Base-by-base conservation (phyloP, 2,888 invertebrate genomes). In the Conomelus anceps region DNA sequence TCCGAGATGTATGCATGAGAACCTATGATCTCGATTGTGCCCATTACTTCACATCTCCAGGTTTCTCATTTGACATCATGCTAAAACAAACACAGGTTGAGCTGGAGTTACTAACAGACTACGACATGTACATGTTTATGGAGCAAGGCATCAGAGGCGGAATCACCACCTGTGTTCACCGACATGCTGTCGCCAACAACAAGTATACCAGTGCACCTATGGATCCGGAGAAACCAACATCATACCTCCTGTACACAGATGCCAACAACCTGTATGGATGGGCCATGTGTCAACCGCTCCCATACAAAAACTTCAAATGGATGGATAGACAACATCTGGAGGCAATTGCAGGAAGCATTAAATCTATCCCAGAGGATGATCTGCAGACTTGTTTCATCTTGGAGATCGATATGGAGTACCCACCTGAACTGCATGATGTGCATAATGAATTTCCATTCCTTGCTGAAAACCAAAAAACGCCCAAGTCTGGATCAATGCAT, bases 21-120 rank as follows among this genome's bases (percentile, higher is more conserved):
- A n/a, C n/a, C n/a, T n/a, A n/a, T n/a, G n/a, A n/a, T n/a, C n/a
- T n/a, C n/a, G n/a, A n/a, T n/a, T n/a, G n/a, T n/a, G n/a, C n/a
- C n/a, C n/a, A n/a, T n/a, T n/a, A n/a, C n/a, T n/a, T n/a, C n/a
- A n/a, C n/a, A n/a, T n/a, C n/a, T n/a, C n/a, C n/a, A n/a, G n/a
- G n/a, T n/a, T n/a, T n/a, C n/a, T n/a, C n/a, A n/a, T n/a, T n/a
- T n/a, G n/a, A n/a, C n/a, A n/a, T n/a, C n/a, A 92, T 93, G 92
- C 89, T 93, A 4, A 93, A 93, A 91, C 89, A 90, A 34, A 93
- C 92, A 0, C 86, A 91, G 84, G 89, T 93, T 17, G 88, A 92
- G 87, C 86, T 93, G 23, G 92, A 93, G 89, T 89, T 93, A 6
- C 89, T 93, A n/a, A 87, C 90, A 7, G 91, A 92, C 89, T 89